Evolutionary conservation across 2,888 invertebrate genomes (phyloP), one percentile per base, ranked within the genome.

Genomic region (Orthosia cruda): DNA sequence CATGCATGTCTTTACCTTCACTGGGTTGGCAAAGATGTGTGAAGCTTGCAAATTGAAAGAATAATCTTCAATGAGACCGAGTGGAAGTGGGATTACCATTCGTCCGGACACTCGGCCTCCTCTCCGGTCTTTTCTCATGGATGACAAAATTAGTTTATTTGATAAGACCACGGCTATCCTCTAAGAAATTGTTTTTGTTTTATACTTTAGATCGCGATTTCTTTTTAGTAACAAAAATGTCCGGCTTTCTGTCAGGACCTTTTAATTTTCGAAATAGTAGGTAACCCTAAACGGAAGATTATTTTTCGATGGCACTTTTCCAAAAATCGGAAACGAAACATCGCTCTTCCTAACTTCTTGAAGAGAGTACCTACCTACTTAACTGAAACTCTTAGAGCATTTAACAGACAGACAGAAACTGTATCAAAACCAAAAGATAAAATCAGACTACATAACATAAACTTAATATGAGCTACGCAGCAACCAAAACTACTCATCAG

Each of bases 401-500:
- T n/a, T n/a, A n/a, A n/a, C n/a, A n/a, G n/a, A n/a, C n/a, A n/a
- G n/a, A n/a, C n/a, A n/a, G n/a, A 2, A 26, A 26, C 26, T 26
- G 26, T 26, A 52, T 18, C 16, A 55, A 71, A 16, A 3, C 45
- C 9, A 52, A 59, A 54, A 72, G 26, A 45, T 58, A 23, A 26
- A 54, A 59, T 32, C 26, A 15, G 16, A 65, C 20, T 54, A 15
- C 54, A 9, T 23, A 64, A 47, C 20, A 63, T 54, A 71, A 68
- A 68, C 15, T 50, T 23, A 9, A 68, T 49, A 45, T 50, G 61
- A 61, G 26, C 54, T 59, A 83, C 62, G 63, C 50, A 49, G 23
- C 58, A 45, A 67, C 62, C 5, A 59, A 72, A 80, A 59, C 45
- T 65, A 71, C 58, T 72, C 71, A 61, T 80, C 65, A 62, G 49